Evolutionary conservation across 1,140 invertebrate species (phyloP), one percentile per base, ranked within the genome.

Genomic region (Heliothis subflexa): DNA sequence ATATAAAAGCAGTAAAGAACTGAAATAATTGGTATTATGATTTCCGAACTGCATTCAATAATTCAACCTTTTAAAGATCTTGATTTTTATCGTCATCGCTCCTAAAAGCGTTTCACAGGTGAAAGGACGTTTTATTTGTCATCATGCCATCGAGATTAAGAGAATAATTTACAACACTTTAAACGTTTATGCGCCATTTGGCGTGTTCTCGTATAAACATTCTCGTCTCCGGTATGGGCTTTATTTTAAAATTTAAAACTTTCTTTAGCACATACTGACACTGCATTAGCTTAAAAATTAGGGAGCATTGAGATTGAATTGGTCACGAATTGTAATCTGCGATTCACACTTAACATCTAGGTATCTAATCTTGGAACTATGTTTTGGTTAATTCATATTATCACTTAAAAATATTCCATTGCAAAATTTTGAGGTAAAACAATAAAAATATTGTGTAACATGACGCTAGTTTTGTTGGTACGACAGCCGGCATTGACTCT

Each of bases 111-210:
- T 79, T 66, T 84, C 74, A 79, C 84, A 87, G 86, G 85, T 89
- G 88, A 92, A 93, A 89, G 89, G 82, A 88, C 80, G 66, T 89
- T 91, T 90, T 85, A 84, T 85, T 86, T 89, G 86, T 88, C 86
- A 84, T 85, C 85, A 77, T 83, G 79, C 54, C 75, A 81, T 81
- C 72, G 50, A 81, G 76, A 84, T 85, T 84, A 83, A 85, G 80
- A 74, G 76, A 78, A 84, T 77, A 88, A 91, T 90, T 90, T 91
- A 92, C 87, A 78, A 81, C 85, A 86, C 83, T 89, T 92, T 88
- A 91, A 92, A 86, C 79, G 88, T 91, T 91, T 89, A 89, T 87
- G 81, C 84, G 84, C 84, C 85, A 85, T 90, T 92, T 93, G 85
- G 87, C 88, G 62, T 88, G 86, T 84, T 86, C 82, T 85, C 85